Evolutionary conservation across 1,140 invertebrate genomes (phyloP).

Genomic region (Diorhabda elongata): DNA sequence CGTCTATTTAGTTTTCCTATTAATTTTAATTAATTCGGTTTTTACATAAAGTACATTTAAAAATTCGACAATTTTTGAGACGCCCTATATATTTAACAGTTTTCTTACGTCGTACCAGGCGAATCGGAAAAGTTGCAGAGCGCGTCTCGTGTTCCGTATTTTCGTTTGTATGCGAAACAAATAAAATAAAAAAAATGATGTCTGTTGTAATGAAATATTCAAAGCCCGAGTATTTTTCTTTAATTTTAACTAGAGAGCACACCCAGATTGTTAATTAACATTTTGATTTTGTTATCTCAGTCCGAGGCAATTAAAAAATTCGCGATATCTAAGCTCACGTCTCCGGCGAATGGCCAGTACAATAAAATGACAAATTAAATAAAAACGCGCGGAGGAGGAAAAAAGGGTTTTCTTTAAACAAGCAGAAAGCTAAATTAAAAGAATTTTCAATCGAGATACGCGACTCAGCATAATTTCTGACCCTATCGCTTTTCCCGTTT

Average conservation of each 20-base stretch:
- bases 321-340: conserved; percentile 38
- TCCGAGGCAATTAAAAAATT: conserved; percentile 44
- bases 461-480: conserved; percentile 19
- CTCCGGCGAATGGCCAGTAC: conserved; percentile 35
- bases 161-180: conserved; percentile 24
- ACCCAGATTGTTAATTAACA: conserved; percentile 47
- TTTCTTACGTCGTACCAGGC: no score
- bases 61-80: no score
- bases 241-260: conserved; percentile 40
- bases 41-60: no score
- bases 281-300: conserved; percentile 47
- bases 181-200: conserved; percentile 20
- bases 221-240: conserved; percentile 38
- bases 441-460: conserved; percentile 24
- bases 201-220: conserved; percentile 24
- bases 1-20: not conserved
- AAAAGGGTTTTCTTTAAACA: conserved; percentile 38
- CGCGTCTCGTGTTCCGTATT: not conserved
- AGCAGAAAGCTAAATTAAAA: conserved; percentile 24
- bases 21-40: conserved; percentile 1
- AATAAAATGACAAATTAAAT: conserved; percentile 45
- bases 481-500: conserved; percentile 17
- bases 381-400: conserved; percentile 27
- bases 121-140: no score
- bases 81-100: no score